A percentile compares a stretch with the other conserved stretches of the same genome.
Evolutionary conservation across 2,113 vertebrate genomes (phyloP).

Genomic region (Dromiciops gliroides): DNA sequence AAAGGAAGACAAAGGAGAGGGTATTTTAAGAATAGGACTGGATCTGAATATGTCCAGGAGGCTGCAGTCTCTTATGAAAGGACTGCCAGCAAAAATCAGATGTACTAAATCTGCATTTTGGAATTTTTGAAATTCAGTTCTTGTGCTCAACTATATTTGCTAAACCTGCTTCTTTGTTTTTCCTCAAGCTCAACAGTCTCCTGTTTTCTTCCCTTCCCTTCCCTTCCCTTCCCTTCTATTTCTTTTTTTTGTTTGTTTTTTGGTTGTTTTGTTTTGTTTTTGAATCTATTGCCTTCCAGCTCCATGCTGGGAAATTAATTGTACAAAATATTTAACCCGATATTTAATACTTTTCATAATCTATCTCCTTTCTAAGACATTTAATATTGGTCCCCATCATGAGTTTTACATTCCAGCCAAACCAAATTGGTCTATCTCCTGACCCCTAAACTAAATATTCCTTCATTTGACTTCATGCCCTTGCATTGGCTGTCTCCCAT

Average conservation of each 20-base stretch:
- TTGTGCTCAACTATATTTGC: background rate
- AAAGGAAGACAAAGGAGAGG: background rate
- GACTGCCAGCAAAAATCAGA: background rate
- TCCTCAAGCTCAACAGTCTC: background rate
- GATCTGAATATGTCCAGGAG: background rate
- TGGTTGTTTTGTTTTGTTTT: background rate
- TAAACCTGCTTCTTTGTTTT: background rate
- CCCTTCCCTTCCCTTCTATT: background rate
- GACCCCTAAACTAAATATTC: background rate
- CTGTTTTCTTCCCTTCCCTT: background rate
- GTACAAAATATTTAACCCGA: background rate
- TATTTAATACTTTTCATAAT: background rate
- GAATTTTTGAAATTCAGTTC: background rate
- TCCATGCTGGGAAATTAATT: background rate
- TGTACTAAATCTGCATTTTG: background rate
- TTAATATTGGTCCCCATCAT: background rate
- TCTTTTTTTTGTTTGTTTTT: background rate
- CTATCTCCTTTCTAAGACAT: background rate
- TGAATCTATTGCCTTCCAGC: background rate
- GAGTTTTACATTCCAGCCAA: background rate
- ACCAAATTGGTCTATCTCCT: background rate
- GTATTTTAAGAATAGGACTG: fast-evolving
- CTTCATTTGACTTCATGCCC: background rate
- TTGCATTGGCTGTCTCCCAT: background rate
- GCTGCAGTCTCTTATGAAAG: background rate